Evolutionary conservation across 2,113 vertebrate species (phyloP), one percentile per base, ranked within the genome.

Genomic region (Ceyx melanurus): DNA sequence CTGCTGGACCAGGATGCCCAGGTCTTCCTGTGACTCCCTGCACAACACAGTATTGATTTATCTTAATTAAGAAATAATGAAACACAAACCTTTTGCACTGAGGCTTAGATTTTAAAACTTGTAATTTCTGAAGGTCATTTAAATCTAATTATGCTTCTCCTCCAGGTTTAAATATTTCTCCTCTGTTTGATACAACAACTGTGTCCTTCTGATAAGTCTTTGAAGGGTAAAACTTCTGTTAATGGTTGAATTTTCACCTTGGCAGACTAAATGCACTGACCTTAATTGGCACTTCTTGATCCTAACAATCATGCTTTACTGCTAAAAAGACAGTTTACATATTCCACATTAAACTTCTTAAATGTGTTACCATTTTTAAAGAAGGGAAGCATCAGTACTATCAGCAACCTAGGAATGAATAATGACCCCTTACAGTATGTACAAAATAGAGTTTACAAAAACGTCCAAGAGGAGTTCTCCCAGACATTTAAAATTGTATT

Each of bases 1-100:
- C 98, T 9, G 75, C 29, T 29, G 97, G 96, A 73, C 98, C 98
- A 0, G 98, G 97, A 85, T 98, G 98, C 73, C 98, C 98, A 19
- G 98, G 98, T 98, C 99, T 98, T 94, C 99, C 99, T 92, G 98
- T 83, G 35, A 98, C 86, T 33, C 99, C 99, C 99, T 99, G 95
- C 74, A 97, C 81, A 97, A 97, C 18, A 96, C 7, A 94, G 68
- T 72, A 90, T 74, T 5, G 6, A n/a, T 51, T 93, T 86, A 28
- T 50, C 20, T 89, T 84, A 94, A 20, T 22, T 43, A 96, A 71
- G 82, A 79, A 93, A 93, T 29, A 92, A 80, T 13, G n/a, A 92
- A 95, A 88, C 17, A 62, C 11, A 9, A 3, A 65, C 28, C 43
- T 81, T 74, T 79, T 70, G 14, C 56, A 82, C 28, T 73, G 75